These are phyloP conservation scores for Trichonephila inaurata DNA, from an alignment of 1,140 invertebrate genomes.

Conservation along the genomic window DNA sequence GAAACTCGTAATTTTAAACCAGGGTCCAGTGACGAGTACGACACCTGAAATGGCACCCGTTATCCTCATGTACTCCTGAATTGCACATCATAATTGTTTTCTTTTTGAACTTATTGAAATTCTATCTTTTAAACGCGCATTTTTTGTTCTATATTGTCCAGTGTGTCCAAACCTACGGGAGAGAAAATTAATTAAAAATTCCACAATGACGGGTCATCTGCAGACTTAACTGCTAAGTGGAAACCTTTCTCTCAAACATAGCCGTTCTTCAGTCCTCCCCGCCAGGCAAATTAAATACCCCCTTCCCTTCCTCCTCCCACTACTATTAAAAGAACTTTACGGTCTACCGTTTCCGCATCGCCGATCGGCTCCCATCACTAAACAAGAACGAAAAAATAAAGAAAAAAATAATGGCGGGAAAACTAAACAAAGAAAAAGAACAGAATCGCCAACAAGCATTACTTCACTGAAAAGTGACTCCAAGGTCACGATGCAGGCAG, in stretches of 20 bases:
- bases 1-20: too few species aligned
- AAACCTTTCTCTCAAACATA: neutral
- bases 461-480: constrained; percentile 49
- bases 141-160: neutral
- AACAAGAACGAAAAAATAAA: neutral
- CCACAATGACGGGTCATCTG: neutral
- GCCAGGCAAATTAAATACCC: constrained; percentile 4
- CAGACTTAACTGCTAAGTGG: neutral
- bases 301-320: neutral
- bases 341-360: constrained; percentile 56
- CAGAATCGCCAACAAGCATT: neutral
- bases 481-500: constrained; percentile 29
- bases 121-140: too few species aligned
- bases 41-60: too few species aligned
- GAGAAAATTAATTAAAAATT: constrained; percentile 1
- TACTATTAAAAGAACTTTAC: constrained; percentile 19
- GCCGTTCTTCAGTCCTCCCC: neutral
- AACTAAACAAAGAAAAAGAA: neutral
- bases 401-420: neutral
- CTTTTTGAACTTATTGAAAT: too few species aligned
- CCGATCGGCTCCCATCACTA: constrained; percentile 34
- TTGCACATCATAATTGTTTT: too few species aligned
- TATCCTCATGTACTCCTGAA: too few species aligned
- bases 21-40: too few species aligned
- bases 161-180: neutral